phyloP scores from a whole-genome alignment of 2,888 invertebrate genomes.

The Acanthopleura granulata region DNA sequence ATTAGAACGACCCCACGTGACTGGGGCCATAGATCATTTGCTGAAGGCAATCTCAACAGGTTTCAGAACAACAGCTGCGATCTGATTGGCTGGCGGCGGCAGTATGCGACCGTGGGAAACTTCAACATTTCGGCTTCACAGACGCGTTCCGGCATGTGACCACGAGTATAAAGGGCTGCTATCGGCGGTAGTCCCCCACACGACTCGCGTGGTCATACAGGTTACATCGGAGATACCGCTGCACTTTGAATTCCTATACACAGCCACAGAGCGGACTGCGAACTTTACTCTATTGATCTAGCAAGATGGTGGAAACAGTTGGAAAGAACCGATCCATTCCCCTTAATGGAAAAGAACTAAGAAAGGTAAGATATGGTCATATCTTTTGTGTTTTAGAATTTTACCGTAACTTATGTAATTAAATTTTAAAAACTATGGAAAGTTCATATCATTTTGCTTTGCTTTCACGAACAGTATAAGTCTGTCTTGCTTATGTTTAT shows the following conservation, averaged over 20 bases:
- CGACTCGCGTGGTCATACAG: background rate
- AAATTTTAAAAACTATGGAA: too few species aligned
- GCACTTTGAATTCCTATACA: background rate
- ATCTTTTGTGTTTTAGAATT: too few species aligned
- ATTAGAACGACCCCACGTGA: constrained; percentile 8
- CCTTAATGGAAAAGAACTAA: constrained; percentile 10
- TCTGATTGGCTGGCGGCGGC: constrained; percentile 49
- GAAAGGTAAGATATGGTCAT: constrained; percentile 8
- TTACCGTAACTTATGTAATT: too few species aligned
- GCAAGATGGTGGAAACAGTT: constrained; percentile 12
- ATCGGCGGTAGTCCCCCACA: background rate
- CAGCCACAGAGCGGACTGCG: background rate
- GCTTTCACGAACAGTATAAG: too few species aligned
- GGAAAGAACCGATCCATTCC: background rate
- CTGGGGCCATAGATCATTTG: constrained; percentile 6
- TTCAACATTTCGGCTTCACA: constrained; percentile 53
- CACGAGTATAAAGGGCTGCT: background rate
- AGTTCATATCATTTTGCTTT: too few species aligned
- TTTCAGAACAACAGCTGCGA: background rate
- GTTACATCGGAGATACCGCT: background rate
- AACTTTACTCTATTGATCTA: background rate
- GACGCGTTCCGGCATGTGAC: constrained; percentile 16
- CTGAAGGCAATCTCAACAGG: constrained; percentile 15
- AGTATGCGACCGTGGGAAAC: constrained; percentile 62
- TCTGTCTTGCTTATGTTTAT: too few species aligned